These are phyloP conservation scores for Esox niger DNA, from an alignment of 2,113 vertebrate species.

Conservation along the genomic window DNA sequence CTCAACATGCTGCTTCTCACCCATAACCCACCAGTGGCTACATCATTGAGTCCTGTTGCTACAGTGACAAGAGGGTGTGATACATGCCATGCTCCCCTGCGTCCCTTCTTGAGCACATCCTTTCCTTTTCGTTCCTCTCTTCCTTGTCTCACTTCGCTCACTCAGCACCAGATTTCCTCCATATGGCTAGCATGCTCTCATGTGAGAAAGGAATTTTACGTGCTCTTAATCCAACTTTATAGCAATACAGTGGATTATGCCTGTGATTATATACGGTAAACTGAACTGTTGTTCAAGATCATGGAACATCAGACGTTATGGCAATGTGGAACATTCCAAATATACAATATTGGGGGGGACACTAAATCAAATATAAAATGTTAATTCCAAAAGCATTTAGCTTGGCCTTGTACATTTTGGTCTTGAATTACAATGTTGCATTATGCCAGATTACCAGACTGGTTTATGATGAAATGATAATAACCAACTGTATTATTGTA, in stretches of 20 bases:
- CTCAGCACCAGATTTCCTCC: slow-evolving; percentile 8
- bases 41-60: neutral
- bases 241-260: slow-evolving; percentile 20
- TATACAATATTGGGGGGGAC: no score
- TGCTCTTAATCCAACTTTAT: slow-evolving; percentile 13
- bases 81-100: neutral
- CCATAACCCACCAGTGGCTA: neutral
- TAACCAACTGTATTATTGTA: neutral
- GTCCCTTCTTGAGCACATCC: neutral
- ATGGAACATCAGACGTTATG: neutral
- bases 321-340: no score
- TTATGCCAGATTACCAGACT: no score
- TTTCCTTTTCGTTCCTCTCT: neutral
- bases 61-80: neutral
- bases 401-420: no score
- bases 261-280: slow-evolving; percentile 20
- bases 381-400: no score
- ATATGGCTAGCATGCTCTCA: slow-evolving; percentile 34
- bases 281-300: slow-evolving; percentile 23
- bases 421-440: no score
- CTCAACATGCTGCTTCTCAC: no score
- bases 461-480: neutral
- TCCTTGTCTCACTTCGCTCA: neutral
- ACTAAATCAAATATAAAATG: no score
- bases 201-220: slow-evolving; percentile 36